phyloP scores from a whole-genome alignment of 1,140 invertebrate genomes.

The Caenorhabditis briggsae region DNA sequence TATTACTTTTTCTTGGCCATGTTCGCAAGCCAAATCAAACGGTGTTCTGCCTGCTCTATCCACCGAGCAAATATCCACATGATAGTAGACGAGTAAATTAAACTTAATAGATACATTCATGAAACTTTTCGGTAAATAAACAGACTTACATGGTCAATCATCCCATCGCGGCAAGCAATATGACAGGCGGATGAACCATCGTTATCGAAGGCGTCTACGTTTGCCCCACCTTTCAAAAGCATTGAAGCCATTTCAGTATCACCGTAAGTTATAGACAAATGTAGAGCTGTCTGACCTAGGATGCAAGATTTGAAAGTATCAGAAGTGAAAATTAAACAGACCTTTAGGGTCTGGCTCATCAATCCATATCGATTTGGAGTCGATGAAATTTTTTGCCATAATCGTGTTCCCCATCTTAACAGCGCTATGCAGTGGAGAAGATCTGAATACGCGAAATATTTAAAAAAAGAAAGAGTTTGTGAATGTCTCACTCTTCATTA shows the following conservation, averaged over 20 bases:
- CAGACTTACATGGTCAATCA: slow-evolving; percentile 64
- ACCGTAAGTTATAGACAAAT: slow-evolving; percentile 62
- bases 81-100: slow-evolving; percentile 67
- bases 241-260: slow-evolving; percentile 63
- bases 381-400: slow-evolving; percentile 63
- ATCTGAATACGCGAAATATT: slow-evolving; percentile 39
- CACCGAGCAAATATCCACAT: slow-evolving; percentile 63
- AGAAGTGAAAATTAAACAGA: not conserved
- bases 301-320: not conserved
- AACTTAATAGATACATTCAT: slow-evolving; percentile 54
- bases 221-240: slow-evolving; percentile 62
- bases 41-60: slow-evolving; percentile 65
- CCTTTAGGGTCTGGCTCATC: slow-evolving; percentile 67
- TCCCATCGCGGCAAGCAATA: slow-evolving; percentile 65
- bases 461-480: not conserved
- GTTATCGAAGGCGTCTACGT: slow-evolving; percentile 62
- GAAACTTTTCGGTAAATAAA: not conserved
- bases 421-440: slow-evolving; percentile 62
- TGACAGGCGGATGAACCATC: slow-evolving; percentile 60
- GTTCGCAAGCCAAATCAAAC: slow-evolving; percentile 67
- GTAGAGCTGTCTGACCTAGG: slow-evolving; percentile 65
- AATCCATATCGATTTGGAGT: slow-evolving; percentile 59
- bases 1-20: slow-evolving; percentile 62
- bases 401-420: slow-evolving; percentile 67
- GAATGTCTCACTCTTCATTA: slow-evolving; percentile 54